Conservation (phyloP, 2,797 vertebrate genomes). For the Pteropus rufus region DNA sequence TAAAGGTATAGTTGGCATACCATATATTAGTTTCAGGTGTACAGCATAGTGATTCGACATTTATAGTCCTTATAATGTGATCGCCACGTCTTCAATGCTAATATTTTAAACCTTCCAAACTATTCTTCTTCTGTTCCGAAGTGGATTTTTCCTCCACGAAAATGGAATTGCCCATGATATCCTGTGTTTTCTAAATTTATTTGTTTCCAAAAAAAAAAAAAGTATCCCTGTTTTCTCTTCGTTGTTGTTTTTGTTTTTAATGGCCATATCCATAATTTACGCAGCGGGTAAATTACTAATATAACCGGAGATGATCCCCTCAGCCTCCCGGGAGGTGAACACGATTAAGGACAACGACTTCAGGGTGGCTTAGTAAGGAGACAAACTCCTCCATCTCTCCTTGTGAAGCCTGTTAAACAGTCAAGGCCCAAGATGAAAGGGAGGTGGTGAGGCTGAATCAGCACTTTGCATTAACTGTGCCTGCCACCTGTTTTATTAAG, state of each 20-base stretch:
- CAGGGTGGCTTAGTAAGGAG: conserved; percentile 6
- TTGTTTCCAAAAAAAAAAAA: not conserved
- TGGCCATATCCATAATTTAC: not conserved
- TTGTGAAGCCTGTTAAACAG: conserved; percentile 38
- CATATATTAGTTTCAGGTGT: not conserved
- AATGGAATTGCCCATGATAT: not conserved
- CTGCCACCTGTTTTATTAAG: conserved; percentile 61
- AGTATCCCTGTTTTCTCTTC: not conserved
- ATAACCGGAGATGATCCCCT: not conserved
- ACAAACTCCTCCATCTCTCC: conserved; percentile 9
- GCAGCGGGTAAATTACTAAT: conserved; percentile 24
- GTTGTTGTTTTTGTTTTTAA: not conserved
- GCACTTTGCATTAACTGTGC: not conserved
- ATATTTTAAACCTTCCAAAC: not conserved
- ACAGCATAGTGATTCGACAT: no score
- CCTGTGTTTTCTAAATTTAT: not conserved
- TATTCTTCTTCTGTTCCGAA: not conserved
- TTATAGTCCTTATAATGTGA: not conserved
- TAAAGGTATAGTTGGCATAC: not conserved
- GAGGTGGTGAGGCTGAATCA: not conserved
- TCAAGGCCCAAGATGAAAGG: conserved; percentile 48
- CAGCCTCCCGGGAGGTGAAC: not conserved
- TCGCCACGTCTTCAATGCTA: not conserved
- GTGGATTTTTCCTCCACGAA: not conserved
- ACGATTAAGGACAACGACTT: not conserved